These are phyloP conservation scores for Micrastur ruficollis DNA, from an alignment of 2,797 vertebrate species.

Conservation along the genomic window DNA sequence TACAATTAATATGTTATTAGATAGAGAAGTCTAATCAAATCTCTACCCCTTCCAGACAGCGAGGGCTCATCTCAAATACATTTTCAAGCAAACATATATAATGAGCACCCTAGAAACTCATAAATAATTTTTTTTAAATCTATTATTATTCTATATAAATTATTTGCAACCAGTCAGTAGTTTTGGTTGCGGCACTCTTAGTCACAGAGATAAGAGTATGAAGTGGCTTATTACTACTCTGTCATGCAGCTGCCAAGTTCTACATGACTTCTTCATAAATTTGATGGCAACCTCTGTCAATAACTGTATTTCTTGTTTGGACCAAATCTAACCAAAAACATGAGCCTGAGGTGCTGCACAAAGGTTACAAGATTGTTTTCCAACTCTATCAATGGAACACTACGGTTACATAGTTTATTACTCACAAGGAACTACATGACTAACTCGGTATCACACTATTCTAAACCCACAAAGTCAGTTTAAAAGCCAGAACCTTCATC, in stretches of 20 bases:
- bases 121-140: too few species aligned
- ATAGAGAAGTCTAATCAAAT: neutral
- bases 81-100: neutral
- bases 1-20: neutral
- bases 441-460: too few species aligned
- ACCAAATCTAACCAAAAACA: neutral
- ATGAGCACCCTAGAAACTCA: neutral
- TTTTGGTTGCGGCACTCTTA: neutral
- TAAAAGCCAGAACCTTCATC: neutral
- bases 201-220: neutral
- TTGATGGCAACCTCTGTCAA: neutral
- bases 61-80: neutral
- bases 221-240: neutral
- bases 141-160: too few species aligned
- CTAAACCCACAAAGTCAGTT: too few species aligned
- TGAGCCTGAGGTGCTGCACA: neutral
- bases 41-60: neutral
- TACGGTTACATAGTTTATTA: accelerated
- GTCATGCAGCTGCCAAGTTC: neutral
- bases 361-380: neutral
- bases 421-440: neutral
- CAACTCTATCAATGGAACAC: accelerated
- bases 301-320: neutral
- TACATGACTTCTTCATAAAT: neutral
- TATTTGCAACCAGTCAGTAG: neutral